These are phyloP conservation scores for Zeus faber DNA, from an alignment of 2,113 vertebrate genomes.

Conservation along the genomic window DNA sequence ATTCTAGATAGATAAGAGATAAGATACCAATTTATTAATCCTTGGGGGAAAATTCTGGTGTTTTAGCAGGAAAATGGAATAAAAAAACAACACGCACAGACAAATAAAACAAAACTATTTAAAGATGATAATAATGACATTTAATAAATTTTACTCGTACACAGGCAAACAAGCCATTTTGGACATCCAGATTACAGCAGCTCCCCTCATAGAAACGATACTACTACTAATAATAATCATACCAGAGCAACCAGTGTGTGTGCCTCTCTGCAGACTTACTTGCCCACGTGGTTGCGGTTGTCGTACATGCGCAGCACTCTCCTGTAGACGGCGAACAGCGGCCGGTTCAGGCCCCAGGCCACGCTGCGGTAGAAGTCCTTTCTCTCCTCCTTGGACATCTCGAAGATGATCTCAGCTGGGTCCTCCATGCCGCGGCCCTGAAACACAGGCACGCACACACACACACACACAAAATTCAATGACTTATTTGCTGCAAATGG, in stretches of 20 bases:
- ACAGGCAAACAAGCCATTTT: no score
- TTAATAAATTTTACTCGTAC: no score
- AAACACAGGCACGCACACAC: constrained; percentile 21
- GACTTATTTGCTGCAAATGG: no score
- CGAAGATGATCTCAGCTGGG: constrained; percentile 97
- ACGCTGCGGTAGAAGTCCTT: constrained; percentile 99
- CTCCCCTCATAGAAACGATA: not conserved
- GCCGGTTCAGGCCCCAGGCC: constrained; percentile 92
- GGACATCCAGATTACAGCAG: not conserved
- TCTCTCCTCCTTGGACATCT: constrained; percentile 99
- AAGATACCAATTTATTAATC: no score
- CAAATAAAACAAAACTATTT: no score
- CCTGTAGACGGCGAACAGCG: constrained; percentile 97
- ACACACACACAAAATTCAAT: no score
- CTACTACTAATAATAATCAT: no score
- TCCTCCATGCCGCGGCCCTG: constrained; percentile 94
- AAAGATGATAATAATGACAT: no score
- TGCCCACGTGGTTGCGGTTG: constrained; percentile 98
- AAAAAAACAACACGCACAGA: no score
- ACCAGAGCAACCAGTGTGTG: not conserved
- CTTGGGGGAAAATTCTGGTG: no score
- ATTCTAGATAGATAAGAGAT: no score
- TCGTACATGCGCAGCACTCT: constrained; percentile 98
- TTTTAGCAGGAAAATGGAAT: no score
- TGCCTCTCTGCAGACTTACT: constrained; percentile 75